These are phyloP conservation scores for Champsocephalus gunnari DNA, from an alignment of 2,797 vertebrate species.

Conservation along the genomic window DNA sequence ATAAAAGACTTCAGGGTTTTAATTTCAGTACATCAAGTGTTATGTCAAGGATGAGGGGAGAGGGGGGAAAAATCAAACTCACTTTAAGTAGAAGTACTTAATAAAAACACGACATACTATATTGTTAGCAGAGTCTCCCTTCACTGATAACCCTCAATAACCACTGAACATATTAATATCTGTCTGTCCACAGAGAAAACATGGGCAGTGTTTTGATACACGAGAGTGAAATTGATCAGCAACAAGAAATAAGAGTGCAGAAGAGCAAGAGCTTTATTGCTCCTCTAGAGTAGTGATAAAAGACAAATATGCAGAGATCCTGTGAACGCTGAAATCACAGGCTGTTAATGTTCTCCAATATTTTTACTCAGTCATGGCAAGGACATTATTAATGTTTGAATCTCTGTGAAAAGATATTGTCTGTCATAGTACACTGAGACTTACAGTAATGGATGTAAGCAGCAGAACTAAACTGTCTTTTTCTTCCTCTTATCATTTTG, in stretches of 20 bases:
- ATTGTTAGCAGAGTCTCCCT: constrained; percentile 11
- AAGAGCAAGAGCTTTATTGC: constrained; percentile 33
- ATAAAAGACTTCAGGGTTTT: constrained; percentile 19
- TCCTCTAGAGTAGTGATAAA: constrained; percentile 44
- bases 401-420: constrained; percentile 31
- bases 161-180: constrained; percentile 43
- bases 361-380: constrained; percentile 46
- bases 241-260: constrained; percentile 29
- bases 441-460: constrained; percentile 26
- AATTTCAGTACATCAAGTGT: constrained; percentile 34
- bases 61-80: constrained; percentile 47
- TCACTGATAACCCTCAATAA: not conserved
- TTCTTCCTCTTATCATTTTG: constrained; percentile 42
- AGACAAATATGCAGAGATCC: constrained; percentile 25
- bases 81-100: constrained; percentile 40
- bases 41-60: constrained; percentile 11
- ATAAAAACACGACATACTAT: constrained; percentile 33
- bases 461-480: constrained; percentile 21
- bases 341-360: constrained; percentile 34
- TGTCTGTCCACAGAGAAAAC: constrained; percentile 7
- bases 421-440: constrained; percentile 29
- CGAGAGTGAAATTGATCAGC: constrained; percentile 40
- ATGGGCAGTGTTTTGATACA: constrained; percentile 23
- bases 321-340: constrained; percentile 38
- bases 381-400: constrained; percentile 51